Base-by-base conservation (phyloP, 2,797 vertebrate species). In the Trachurus trachurus region DNA sequence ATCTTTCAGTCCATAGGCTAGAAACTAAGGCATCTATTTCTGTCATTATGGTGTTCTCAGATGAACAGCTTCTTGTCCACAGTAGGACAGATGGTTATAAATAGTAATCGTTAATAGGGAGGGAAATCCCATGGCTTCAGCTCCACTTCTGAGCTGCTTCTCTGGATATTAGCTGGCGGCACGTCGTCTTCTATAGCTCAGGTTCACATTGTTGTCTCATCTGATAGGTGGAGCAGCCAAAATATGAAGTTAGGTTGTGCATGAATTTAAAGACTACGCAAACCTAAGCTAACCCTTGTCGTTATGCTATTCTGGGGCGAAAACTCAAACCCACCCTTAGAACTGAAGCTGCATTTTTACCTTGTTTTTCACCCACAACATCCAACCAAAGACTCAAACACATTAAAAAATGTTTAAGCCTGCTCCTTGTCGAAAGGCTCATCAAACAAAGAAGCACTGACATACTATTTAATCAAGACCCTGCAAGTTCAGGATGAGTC, bases 101-200 rank as follows among this genome's bases (percentile, higher is more conserved):
- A 92, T 91, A 92, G 78, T 61, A 37, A 69, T 74, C 61, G 86
- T 86, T 91, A 90, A 90, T 92, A 87, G 88, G 88, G 71, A 89
- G 83, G 71, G 84, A 89, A 90, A 81, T 92, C 91, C 89, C 88
- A 87, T 50, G 83, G 86, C 83, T 73, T 77, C 79, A 90, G 88
- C 76, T 88, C 89, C 72, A 90, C 59, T 87, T 92, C 77, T 83
- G 67, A 85, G 78, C 52, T 58, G 56, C 72, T 70, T 50, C 60
- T 74, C 59, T 58, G 60, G 63, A 78, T 79, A 80, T 80, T 69
- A 71, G 76, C 61, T 66, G 56, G 63, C 69, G 80, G 54, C 59
- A 60, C 17, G 52, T 34, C 13, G 4, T 45, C 56, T 79, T 76
- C 54, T 69, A 22, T 37, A 69, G 44, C 75, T 72, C 66, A 65